Percentiles rank a stretch among this genome's conserved stretches.
Conservation (phyloP, 1,140 invertebrate genomes). For the Cherax destructor region DNA sequence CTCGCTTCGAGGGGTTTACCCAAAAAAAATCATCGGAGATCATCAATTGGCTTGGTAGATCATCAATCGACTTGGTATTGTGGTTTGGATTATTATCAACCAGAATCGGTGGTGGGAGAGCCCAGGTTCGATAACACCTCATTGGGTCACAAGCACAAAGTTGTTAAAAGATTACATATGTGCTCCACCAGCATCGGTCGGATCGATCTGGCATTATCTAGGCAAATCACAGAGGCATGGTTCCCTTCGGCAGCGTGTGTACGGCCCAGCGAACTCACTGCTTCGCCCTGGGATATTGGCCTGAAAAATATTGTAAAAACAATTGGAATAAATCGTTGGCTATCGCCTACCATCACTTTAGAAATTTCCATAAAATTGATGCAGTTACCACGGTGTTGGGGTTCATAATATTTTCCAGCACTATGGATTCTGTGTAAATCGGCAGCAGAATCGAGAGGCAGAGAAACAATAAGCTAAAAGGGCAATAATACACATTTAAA, state of each 20-base stretch:
- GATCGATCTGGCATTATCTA: not conserved
- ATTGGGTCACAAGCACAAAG: not conserved
- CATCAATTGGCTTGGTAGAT: slow-evolving; percentile 37
- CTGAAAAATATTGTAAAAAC: slow-evolving; percentile 36
- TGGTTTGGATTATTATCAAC: slow-evolving; percentile 16
- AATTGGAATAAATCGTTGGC: slow-evolving; percentile 22
- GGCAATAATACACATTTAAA: no score
- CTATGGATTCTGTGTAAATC: slow-evolving; percentile 26
- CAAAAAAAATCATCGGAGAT: slow-evolving; percentile 10
- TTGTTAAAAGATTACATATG: not conserved
- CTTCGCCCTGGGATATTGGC: not conserved
- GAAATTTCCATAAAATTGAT: slow-evolving; percentile 54
- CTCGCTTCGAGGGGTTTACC: slow-evolving; percentile 37
- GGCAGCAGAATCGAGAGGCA: not conserved
- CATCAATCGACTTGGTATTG: slow-evolving; percentile 30
- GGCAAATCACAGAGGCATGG: no score
- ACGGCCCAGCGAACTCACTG: not conserved
- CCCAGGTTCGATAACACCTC: slow-evolving; percentile 20
- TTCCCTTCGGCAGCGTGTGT: no score
- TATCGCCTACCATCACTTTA: slow-evolving; percentile 44
- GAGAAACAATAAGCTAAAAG: not conserved
- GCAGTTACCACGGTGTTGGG: slow-evolving; percentile 25
- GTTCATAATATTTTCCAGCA: slow-evolving; percentile 4
- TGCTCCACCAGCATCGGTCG: not conserved
- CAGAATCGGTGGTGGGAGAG: slow-evolving; percentile 28